Base-by-base conservation (phyloP, 2,797 vertebrate species). In the Gambelia wislizenii region DNA sequence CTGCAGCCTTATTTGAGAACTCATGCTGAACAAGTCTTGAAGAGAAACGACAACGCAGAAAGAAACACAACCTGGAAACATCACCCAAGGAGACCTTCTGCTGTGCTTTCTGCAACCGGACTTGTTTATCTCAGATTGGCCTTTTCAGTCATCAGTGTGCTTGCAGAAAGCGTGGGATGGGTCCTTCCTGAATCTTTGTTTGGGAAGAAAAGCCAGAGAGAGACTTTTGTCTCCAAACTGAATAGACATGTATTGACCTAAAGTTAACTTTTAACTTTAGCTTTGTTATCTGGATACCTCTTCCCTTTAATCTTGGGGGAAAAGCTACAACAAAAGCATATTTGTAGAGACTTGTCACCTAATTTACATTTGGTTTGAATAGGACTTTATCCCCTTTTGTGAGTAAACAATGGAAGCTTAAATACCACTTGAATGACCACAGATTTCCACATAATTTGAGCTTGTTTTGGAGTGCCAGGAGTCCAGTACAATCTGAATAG, bases 261-360 rank as follows among this genome's bases (percentile, higher is more conserved):
- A 61, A 79, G 81, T 91, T 91, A 91, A 94, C 90, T 88, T 93
- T 89, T 91, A 90, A 84, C 91, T 90, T 72, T 83, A 92, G 47
- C 86, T 91, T 87, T 80, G 47, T 83, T 83, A 44, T 92, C 92
- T 84, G 94, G 90, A 87, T 87, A 92, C 87, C 87, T 88, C 0
- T 0, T 90, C 92, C 39, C 91, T 90, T 94, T 95, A 94, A 95
- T 93, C 91, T 47, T 2, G 69, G 85, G 84, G 82, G 88, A 81
- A 92, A 88, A 85, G 81, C 4, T 79, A 92, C 91, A 95, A 94
- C 94, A 91, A 78, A 87, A 84, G 92, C 88, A 64, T 81, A 87
- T 49, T 87, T 87, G n/a, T 44, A 61, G 75, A 82, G 87, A 78
- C 89, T 84, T 92, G 91, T 93, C 89, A 49, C 91, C 93, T 93